Percentiles rank a stretch among this genome's conserved stretches.
Conservation (phyloP, 2,797 vertebrate species). For the Poecilia gillii region DNA sequence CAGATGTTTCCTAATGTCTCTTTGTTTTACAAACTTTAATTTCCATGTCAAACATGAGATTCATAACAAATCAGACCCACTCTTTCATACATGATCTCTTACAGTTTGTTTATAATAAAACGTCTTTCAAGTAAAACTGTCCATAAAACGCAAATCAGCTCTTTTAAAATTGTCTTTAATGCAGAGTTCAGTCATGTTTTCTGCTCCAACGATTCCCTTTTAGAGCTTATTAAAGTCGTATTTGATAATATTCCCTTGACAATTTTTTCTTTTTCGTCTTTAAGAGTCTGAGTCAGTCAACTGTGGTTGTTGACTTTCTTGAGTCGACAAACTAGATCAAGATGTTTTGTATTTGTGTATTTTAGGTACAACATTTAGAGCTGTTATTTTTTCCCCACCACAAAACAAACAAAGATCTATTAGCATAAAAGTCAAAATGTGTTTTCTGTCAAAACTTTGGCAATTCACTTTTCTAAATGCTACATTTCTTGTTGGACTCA, state of each 20-base stretch:
- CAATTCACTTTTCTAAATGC: no score
- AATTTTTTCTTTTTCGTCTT: not conserved
- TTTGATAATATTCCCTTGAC: not conserved
- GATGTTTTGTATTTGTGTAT: constrained; percentile 26
- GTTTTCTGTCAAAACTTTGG: no score
- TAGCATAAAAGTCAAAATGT: no score
- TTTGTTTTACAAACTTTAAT: constrained; percentile 7
- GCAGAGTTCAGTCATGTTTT: not conserved
- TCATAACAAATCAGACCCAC: not conserved
- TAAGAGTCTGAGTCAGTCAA: not conserved
- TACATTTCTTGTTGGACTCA: no score
- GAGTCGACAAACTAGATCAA: constrained; percentile 40
- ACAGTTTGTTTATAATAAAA: not conserved
- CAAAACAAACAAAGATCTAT: no score
- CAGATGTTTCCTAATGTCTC: constrained; percentile 30
- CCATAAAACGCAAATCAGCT: not conserved
- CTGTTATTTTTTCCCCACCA: no score
- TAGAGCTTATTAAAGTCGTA: not conserved
- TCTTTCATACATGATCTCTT: no score
- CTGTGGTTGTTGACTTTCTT: constrained; percentile 17
- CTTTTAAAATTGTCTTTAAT: not conserved
- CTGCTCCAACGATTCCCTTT: not conserved
- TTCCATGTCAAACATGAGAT: not conserved
- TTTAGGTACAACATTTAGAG: no score
- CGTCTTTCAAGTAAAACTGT: not conserved